Evolutionary conservation across 2,797 vertebrate species (phyloP).

Genomic region (Lophius americanus): DNA sequence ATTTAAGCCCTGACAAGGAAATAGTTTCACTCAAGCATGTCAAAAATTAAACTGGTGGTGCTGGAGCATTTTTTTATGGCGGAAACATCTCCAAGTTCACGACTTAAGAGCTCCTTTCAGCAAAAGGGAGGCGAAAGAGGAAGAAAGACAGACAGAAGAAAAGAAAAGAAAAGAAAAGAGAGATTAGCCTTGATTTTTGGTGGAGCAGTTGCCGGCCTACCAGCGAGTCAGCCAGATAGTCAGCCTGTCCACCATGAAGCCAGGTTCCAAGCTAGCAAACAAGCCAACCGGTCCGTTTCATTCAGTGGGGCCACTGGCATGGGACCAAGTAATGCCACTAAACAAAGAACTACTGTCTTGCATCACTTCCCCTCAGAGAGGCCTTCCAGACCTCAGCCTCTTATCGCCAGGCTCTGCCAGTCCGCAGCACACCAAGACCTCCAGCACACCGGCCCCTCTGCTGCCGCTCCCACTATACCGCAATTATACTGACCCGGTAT

Average conservation of each 20-base stretch:
- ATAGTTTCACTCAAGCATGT: constrained; percentile 32
- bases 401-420: constrained; percentile 82
- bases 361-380: constrained; percentile 81
- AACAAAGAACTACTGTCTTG: constrained; percentile 87
- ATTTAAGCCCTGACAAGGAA: constrained; percentile 12
- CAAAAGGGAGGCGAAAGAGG: constrained; percentile 17
- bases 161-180: constrained; percentile 56
- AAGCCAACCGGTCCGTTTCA: constrained; percentile 77
- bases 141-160: constrained; percentile 26
- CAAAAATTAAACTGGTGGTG: constrained; percentile 14
- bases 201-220: constrained; percentile 60
- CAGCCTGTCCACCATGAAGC: constrained; percentile 66
- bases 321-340: constrained; percentile 79
- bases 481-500: constrained; percentile 48
- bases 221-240: constrained; percentile 70
- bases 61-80: constrained; percentile 7
- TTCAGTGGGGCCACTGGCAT: constrained; percentile 79
- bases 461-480: constrained; percentile 53
- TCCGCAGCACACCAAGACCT: constrained; percentile 66
- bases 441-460: constrained; percentile 45
- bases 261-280: constrained; percentile 70
- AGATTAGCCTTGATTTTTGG: constrained; percentile 70
- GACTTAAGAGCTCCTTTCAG: constrained; percentile 47
- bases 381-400: constrained; percentile 76
- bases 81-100: constrained; percentile 40